Evolutionary conservation across 2,888 invertebrate genomes (phyloP).

Genomic region (Drosophila macrospina): DNA sequence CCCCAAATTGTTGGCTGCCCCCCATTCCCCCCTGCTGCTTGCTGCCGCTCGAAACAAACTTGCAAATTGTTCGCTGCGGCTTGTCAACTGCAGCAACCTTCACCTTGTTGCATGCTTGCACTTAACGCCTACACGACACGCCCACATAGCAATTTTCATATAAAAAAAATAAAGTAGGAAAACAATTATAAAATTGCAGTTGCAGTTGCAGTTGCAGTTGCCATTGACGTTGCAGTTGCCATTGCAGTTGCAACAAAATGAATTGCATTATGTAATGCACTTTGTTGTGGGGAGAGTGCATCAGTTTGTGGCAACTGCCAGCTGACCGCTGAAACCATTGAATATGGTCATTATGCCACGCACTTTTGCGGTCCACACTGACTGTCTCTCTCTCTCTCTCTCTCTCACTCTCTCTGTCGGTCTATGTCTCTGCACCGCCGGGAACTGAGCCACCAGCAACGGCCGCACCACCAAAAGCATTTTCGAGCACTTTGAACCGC

Average conservation of each 20-base stretch:
- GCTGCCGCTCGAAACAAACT: slow-evolving; percentile 3
- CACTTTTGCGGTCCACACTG: slow-evolving; percentile 56
- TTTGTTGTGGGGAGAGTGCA: slow-evolving; percentile 33
- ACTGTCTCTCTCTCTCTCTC: neutral
- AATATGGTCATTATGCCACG: slow-evolving; percentile 67
- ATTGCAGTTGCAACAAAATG: slow-evolving; percentile 20
- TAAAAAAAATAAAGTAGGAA: slow-evolving; percentile 9
- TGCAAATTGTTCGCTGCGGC: slow-evolving; percentile 62
- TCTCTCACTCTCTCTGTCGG: neutral
- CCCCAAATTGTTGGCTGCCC: slow-evolving; percentile 43
- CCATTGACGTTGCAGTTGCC: slow-evolving; percentile 13
- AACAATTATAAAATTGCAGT: slow-evolving; percentile 18
- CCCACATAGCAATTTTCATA: slow-evolving; percentile 23
- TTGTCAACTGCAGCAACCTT: slow-evolving; percentile 78
- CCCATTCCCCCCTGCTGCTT: too few relatives aligned
- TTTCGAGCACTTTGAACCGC: slow-evolving; percentile 23
- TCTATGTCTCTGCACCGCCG: slow-evolving; percentile 7
- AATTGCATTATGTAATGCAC: slow-evolving; percentile 50
- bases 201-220: slow-evolving; percentile 14
- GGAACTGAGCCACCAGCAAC: neutral
- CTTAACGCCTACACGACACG: slow-evolving; percentile 5
- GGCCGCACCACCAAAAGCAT: slow-evolving; percentile 11
- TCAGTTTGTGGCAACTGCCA: slow-evolving; percentile 42
- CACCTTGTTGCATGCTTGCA: slow-evolving; percentile 66
- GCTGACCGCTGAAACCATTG: slow-evolving; percentile 55